A percentile compares a stretch with the other conserved stretches of the same genome.
Evolutionary conservation across 1,140 invertebrate species (phyloP).

Genomic region (Anthonomus grandis): DNA sequence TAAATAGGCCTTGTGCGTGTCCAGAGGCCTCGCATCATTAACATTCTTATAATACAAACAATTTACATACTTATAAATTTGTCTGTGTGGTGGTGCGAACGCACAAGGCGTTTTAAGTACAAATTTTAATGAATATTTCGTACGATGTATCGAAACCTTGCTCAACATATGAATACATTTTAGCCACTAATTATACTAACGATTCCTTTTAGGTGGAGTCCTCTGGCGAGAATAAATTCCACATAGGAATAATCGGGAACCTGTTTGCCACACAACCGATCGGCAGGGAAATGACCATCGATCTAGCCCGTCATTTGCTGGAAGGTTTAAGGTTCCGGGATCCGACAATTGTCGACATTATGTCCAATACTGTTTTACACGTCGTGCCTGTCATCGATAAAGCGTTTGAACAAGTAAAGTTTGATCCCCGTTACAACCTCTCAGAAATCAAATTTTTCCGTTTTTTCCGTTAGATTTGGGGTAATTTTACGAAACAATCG

Average conservation of each 20-base stretch:
- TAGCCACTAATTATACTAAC: too few relatives aligned
- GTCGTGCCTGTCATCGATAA: constrained; percentile 71
- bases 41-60: too few relatives aligned
- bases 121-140: too few relatives aligned
- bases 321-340: constrained; percentile 66
- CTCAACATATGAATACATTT: too few relatives aligned
- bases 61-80: too few relatives aligned
- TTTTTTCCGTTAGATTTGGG: constrained; percentile 38
- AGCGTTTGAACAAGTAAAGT: constrained; percentile 52
- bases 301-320: constrained; percentile 77
- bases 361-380: constrained; percentile 73
- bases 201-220: constrained; percentile 23
- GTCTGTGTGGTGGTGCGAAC: too few relatives aligned
- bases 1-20: too few relatives aligned
- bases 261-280: constrained; percentile 79
- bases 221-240: constrained; percentile 77
- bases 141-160: too few relatives aligned
- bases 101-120: too few relatives aligned
- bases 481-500: constrained; percentile 35
- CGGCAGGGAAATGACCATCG: constrained; percentile 78
- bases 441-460: not conserved
- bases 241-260: constrained; percentile 79
- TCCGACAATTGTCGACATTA: constrained; percentile 54
- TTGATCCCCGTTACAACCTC: not conserved
- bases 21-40: too few relatives aligned